Base-by-base conservation (phyloP, 2,797 vertebrate genomes). In the Artibeus jamaicensis region DNA sequence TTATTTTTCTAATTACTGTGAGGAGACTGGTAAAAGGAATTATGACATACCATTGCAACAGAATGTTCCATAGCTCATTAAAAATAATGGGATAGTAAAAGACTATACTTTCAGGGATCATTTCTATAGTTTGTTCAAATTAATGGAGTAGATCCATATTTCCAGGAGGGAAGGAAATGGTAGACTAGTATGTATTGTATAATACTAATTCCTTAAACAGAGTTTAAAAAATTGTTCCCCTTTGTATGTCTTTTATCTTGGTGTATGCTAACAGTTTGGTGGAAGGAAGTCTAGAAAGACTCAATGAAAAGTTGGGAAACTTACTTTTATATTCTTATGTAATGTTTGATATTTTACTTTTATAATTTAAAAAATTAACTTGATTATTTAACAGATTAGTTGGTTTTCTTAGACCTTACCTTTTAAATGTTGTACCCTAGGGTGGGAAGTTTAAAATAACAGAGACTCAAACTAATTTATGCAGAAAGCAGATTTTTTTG, bases 61-160 rank as follows among this genome's bases (percentile, higher is more conserved):
- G 32, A 55, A 89, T 91, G 44, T 46, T 78, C 32, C 42, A 24
- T 70, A 94, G 62, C 55, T 96, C 76, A 89, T 79, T 89, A 78
- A 93, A 97, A 95, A 82, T 86, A 82, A 62, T 62, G 9, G 87
- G 78, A 6, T 86, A 91, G 67, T 57, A 57, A 26, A 57, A 57
- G 22, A 57, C 55, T 57, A 57, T 26, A 57, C 22, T 57, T 57
- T 26, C 55, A 57, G 55, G 22, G 55, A 24, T 57, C 22, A 57
- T 57, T 57, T 57, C 55, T 57, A 57, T 57, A 57, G 55, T 57
- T 57, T 57, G 55, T 26, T 57, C 9, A 57, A 57, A 10, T 24
- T 57, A 57, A 57, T 57, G 55, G 55, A 57, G 22, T 26, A 57
- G 55, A 83, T 83, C 26, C 81, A 68, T 82, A 77, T 93, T 93